Percentiles rank a stretch among this genome's conserved stretches.
These are phyloP conservation scores for Micrasema longulum DNA, from an alignment of 1,140 invertebrate genomes.

Conservation along the genomic window DNA sequence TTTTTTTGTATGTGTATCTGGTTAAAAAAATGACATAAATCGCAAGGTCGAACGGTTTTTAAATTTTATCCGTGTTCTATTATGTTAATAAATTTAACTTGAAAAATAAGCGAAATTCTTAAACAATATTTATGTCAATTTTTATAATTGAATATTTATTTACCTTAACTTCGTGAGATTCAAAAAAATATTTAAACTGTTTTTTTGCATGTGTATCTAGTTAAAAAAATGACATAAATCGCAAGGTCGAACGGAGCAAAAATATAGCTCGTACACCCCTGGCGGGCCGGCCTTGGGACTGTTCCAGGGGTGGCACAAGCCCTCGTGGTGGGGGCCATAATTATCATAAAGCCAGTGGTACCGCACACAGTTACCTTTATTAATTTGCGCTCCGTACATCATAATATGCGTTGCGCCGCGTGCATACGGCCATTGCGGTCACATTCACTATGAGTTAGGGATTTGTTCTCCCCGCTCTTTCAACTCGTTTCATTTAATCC, in stretches of 20 bases:
- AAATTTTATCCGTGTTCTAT: too few relatives aligned
- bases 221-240: constrained; percentile 47
- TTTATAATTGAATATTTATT: too few relatives aligned
- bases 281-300: background rate
- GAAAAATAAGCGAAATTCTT: too few relatives aligned
- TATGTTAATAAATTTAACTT: too few relatives aligned
- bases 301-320: constrained; percentile 34
- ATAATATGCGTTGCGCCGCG: constrained; percentile 36
- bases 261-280: constrained; percentile 34
- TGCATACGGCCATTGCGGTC: constrained; percentile 17
- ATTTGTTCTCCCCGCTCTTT: background rate
- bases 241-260: constrained; percentile 40
- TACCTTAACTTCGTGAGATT: too few relatives aligned
- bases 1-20: too few relatives aligned
- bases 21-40: too few relatives aligned
- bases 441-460: background rate
- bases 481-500: background rate
- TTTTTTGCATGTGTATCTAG: too few relatives aligned
- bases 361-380: constrained; percentile 49
- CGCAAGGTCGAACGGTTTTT: too few relatives aligned
- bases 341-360: constrained; percentile 49
- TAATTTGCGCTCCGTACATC: constrained; percentile 49
- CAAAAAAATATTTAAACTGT: too few relatives aligned
- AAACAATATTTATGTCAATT: too few relatives aligned
- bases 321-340: constrained; percentile 42